Evolutionary conservation across 2,113 vertebrate genomes (phyloP).

Genomic region (Lipophrys pholis): DNA sequence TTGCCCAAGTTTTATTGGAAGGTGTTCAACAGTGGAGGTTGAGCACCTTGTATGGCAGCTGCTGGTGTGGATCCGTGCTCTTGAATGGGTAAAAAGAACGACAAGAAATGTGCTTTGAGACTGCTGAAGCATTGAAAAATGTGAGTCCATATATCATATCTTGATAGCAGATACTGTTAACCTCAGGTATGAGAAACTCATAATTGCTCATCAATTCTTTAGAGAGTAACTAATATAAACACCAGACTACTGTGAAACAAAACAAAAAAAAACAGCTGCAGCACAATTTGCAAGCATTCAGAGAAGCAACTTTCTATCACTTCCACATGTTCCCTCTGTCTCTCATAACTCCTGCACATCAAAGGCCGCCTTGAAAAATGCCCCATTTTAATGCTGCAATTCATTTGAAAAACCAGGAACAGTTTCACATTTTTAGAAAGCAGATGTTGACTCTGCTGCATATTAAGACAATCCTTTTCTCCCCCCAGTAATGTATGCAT

Average conservation of each 20-base stretch:
- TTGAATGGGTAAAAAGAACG: too few species aligned
- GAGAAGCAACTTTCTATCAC: constrained; percentile 18
- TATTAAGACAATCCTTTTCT: neutral
- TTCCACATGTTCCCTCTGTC: constrained; percentile 35
- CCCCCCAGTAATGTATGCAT: constrained; percentile 34
- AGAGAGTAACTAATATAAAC: too few species aligned
- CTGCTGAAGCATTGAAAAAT: too few species aligned
- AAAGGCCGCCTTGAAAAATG: constrained; percentile 29
- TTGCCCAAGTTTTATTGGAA: too few species aligned
- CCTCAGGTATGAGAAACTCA: too few species aligned
- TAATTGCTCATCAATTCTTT: too few species aligned
- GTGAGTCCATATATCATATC: too few species aligned
- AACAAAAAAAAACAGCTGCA: neutral
- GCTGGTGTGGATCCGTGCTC: too few species aligned
- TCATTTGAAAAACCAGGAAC: constrained; percentile 17
- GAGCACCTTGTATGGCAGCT: too few species aligned
- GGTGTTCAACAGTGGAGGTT: too few species aligned
- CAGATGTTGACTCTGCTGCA: constrained; percentile 19
- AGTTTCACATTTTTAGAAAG: neutral
- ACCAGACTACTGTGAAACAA: neutral
- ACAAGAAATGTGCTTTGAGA: too few species aligned
- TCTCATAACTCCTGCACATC: constrained; percentile 37
- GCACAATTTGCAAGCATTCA: neutral
- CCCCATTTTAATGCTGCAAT: constrained; percentile 7
- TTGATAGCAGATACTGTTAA: too few species aligned